phyloP scores from a whole-genome alignment of 2,113 vertebrate species.

The Accipiter virgatus region DNA sequence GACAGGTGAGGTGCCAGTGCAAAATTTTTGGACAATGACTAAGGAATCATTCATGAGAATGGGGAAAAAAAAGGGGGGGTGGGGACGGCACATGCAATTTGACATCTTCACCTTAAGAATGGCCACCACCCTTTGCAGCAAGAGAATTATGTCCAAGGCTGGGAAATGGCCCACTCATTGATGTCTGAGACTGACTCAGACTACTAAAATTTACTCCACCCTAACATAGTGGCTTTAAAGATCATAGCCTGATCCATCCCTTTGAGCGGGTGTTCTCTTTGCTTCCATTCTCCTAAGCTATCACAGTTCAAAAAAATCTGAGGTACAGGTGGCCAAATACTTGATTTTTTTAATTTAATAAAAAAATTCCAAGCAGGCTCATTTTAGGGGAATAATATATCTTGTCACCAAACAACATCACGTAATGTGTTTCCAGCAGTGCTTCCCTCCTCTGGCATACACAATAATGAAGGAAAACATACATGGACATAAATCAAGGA shows the following conservation, averaged over 20 bases:
- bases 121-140: background rate
- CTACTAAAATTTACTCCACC: background rate
- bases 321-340: background rate
- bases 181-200: background rate
- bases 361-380: background rate
- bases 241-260: background rate
- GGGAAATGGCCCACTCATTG: background rate
- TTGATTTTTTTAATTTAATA: background rate
- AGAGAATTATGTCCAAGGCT: background rate
- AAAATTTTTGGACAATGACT: background rate
- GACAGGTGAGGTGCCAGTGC: background rate
- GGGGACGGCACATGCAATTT: background rate
- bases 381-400: background rate
- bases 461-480: background rate
- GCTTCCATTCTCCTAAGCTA: background rate
- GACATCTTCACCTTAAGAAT: background rate
- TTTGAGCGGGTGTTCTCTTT: background rate
- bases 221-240: background rate
- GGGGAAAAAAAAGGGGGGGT: background rate
- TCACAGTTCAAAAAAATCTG: background rate
- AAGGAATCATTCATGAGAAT: background rate
- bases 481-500: background rate
- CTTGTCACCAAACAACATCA: background rate
- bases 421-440: rapidly evolving
- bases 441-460: background rate